A percentile compares a stretch with the other conserved stretches of the same genome.
These are phyloP conservation scores for Globia sparganii DNA, from an alignment of 2,888 invertebrate species.

Conservation along the genomic window DNA sequence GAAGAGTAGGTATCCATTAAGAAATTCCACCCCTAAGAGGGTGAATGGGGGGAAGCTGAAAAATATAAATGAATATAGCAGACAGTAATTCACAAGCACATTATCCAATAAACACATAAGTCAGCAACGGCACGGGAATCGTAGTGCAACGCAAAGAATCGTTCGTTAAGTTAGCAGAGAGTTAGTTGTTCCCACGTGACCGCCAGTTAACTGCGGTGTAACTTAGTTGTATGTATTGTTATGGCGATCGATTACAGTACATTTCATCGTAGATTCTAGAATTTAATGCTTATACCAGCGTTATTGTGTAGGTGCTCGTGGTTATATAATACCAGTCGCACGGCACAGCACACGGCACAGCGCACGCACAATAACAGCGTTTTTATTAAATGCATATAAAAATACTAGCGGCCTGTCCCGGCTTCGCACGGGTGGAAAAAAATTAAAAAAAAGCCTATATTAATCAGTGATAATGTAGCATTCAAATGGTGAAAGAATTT, in stretches of 20 bases:
- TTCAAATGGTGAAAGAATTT: too few species aligned
- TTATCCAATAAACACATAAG: slow-evolving; percentile 43
- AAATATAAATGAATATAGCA: neutral
- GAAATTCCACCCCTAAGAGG: too few species aligned
- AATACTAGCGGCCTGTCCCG: too few species aligned
- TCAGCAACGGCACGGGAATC: slow-evolving; percentile 34
- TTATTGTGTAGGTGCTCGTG: neutral
- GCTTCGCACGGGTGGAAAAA: too few species aligned
- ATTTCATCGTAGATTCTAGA: slow-evolving; percentile 2
- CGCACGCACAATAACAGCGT: too few species aligned
- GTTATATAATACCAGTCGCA: too few species aligned
- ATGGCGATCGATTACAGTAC: slow-evolving; percentile 2
- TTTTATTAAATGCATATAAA: too few species aligned
- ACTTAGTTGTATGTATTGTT: slow-evolving; percentile 10
- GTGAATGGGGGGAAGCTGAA: too few species aligned
- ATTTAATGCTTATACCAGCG: neutral
- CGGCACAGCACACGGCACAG: too few species aligned
- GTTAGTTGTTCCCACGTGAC: slow-evolving; percentile 46
- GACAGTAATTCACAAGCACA: slow-evolving; percentile 10
- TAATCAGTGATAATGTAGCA: too few species aligned
- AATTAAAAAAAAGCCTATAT: too few species aligned
- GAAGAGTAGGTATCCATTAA: too few species aligned
- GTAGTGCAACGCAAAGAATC: slow-evolving; percentile 44
- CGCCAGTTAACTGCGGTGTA: slow-evolving; percentile 13
- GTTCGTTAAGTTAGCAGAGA: slow-evolving; percentile 45